Evolutionary conservation across 2,888 invertebrate genomes (phyloP).

Genomic region (Mechanitis messenoides): DNA sequence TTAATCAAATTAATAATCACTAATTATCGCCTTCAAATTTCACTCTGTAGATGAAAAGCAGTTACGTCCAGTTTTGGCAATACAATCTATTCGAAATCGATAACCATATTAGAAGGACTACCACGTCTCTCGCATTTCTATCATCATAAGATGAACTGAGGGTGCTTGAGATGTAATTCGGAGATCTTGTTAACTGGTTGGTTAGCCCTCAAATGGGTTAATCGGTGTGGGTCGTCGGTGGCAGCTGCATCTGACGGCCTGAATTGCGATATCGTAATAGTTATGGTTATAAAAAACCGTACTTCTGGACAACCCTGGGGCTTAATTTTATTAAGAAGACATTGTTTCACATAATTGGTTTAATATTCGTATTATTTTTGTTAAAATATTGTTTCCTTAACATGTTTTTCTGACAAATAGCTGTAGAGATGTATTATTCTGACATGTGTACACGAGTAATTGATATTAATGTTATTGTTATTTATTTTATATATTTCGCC

Average conservation of each 20-base stretch:
- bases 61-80: conserved; percentile 60
- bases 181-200: conserved; percentile 42
- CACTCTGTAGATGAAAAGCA: conserved; percentile 26
- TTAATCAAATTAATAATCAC: neutral
- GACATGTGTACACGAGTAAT: too few species aligned
- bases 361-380: too few species aligned
- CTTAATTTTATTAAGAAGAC: too few species aligned
- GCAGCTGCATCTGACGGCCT: conserved; percentile 71
- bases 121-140: conserved; percentile 30
- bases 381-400: too few species aligned
- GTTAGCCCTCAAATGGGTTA: conserved; percentile 60
- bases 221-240: conserved; percentile 62
- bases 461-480: too few species aligned
- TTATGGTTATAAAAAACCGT: neutral
- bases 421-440: too few species aligned
- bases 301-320: too few species aligned
- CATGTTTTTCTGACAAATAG: too few species aligned
- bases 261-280: conserved; percentile 57
- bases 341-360: too few species aligned
- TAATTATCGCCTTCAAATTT: conserved; percentile 14
- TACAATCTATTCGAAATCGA: conserved; percentile 51
- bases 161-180: conserved; percentile 32
- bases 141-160: conserved; percentile 22
- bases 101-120: conserved; percentile 35
- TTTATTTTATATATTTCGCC: too few species aligned